phyloP scores from a whole-genome alignment of 2,113 vertebrate species.

The Toxotes jaculatrix region DNA sequence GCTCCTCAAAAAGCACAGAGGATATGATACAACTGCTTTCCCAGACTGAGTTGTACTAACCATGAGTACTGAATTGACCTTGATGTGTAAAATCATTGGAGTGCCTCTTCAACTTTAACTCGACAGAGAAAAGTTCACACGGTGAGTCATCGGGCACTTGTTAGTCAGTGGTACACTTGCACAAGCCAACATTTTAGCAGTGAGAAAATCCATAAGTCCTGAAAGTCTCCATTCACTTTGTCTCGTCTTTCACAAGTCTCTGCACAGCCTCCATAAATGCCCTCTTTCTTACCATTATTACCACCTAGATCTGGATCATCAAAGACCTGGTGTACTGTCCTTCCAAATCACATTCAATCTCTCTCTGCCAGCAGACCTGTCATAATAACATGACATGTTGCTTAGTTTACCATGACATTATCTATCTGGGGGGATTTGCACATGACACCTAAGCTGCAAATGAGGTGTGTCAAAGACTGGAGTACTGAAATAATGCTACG shows the following conservation, averaged over 20 bases:
- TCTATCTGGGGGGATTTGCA: constrained; percentile 70
- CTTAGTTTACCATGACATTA: constrained; percentile 58
- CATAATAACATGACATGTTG: constrained; percentile 59
- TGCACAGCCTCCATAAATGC: neutral
- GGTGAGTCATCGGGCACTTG: constrained; percentile 20
- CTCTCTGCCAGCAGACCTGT: constrained; percentile 62
- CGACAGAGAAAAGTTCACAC: constrained; percentile 21
- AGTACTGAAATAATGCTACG: constrained; percentile 52
- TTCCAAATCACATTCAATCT: constrained; percentile 66
- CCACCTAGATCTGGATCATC: constrained; percentile 37
- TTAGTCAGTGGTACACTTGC: constrained; percentile 20
- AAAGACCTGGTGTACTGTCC: constrained; percentile 38
- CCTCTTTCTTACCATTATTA: constrained; percentile 20
- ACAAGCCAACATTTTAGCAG: constrained; percentile 16
- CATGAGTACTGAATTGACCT: constrained; percentile 28
- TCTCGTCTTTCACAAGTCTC: constrained; percentile 56
- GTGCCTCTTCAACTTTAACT: constrained; percentile 35
- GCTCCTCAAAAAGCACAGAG: constrained; percentile 9
- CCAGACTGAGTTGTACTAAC: neutral
- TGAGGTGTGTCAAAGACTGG: constrained; percentile 63
- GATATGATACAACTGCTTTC: constrained; percentile 19
- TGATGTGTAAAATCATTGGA: constrained; percentile 20
- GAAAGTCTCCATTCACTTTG: constrained; percentile 59
- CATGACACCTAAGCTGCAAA: constrained; percentile 66
- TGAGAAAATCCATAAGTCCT: constrained; percentile 30